These are phyloP conservation scores for Sebastes ruberrimus DNA, from an alignment of 2,797 vertebrate genomes.

Conservation along the genomic window DNA sequence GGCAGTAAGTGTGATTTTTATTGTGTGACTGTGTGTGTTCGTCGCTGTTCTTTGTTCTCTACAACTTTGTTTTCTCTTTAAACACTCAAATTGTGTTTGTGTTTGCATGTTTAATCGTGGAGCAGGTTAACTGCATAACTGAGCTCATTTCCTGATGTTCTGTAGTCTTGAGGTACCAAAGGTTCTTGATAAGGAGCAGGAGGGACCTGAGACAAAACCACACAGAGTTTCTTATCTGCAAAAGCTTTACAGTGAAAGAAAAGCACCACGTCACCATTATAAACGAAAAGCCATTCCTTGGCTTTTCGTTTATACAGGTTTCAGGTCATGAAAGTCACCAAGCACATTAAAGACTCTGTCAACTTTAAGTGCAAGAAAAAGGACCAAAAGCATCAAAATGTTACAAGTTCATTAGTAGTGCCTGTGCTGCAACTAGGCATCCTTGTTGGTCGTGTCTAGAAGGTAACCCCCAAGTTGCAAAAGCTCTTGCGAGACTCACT, in stretches of 20 bases:
- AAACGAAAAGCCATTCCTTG: no score
- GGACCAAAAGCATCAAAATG: no score
- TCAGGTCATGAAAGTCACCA: no score
- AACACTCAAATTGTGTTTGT: not conserved
- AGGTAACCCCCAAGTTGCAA: no score
- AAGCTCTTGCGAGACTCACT: no score
- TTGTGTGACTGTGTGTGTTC: constrained; percentile 55
- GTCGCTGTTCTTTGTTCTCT: constrained; percentile 1
- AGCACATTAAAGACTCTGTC: no score
- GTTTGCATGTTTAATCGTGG: constrained; percentile 11
- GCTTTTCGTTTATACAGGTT: no score
- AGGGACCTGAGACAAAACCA: not conserved
- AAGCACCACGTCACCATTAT: no score
- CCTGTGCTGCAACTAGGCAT: no score
- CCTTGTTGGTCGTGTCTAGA: no score
- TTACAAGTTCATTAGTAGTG: no score
- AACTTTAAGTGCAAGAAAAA: no score
- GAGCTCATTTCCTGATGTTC: not conserved
- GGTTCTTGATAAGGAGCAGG: constrained; percentile 3
- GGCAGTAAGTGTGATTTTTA: constrained; percentile 82
- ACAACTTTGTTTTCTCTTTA: not conserved
- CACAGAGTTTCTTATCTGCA: not conserved
- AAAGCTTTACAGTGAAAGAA: not conserved
- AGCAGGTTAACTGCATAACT: not conserved
- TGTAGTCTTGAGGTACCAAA: not conserved